Percentiles rank a stretch among this genome's conserved stretches.
These are phyloP conservation scores for Blastobasis lacticolella DNA, from an alignment of 2,888 invertebrate species.

Conservation along the genomic window DNA sequence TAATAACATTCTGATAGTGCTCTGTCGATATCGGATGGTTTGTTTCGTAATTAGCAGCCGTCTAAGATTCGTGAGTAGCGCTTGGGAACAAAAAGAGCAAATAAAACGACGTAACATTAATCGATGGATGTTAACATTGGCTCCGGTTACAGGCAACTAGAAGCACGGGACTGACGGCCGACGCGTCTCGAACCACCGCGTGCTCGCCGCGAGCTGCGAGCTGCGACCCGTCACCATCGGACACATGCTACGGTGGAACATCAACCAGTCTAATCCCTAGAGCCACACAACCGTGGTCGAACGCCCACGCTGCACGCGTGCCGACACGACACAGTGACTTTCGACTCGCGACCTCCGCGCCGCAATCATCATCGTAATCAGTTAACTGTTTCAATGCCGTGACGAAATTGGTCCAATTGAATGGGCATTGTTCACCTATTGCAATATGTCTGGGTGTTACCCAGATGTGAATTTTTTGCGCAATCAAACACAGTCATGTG, in stretches of 20 bases:
- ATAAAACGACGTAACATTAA: conserved; percentile 40
- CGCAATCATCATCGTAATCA: too few species aligned
- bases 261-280: conserved; percentile 32
- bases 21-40: conserved; percentile 16
- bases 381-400: too few species aligned
- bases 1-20: conserved; percentile 13
- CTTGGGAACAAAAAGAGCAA: conserved; percentile 50
- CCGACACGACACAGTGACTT: too few species aligned
- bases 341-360: too few species aligned
- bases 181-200: conserved; percentile 45
- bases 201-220: conserved; percentile 25
- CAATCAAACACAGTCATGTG: conserved; percentile 38
- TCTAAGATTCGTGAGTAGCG: conserved; percentile 48
- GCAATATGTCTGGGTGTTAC: too few species aligned
- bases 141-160: conserved; percentile 64
- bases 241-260: conserved; percentile 50
- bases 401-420: too few species aligned
- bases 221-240: conserved; percentile 37
- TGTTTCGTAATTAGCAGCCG: conserved; percentile 27
- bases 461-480: not conserved
- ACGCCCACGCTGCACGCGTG: not conserved
- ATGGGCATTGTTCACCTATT: too few species aligned
- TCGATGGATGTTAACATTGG: conserved; percentile 39
- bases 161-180: conserved; percentile 64
- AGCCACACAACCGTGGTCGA: conserved; percentile 24